phyloP scores from a whole-genome alignment of 2,888 invertebrate species.

The Esperia sulphurella region DNA sequence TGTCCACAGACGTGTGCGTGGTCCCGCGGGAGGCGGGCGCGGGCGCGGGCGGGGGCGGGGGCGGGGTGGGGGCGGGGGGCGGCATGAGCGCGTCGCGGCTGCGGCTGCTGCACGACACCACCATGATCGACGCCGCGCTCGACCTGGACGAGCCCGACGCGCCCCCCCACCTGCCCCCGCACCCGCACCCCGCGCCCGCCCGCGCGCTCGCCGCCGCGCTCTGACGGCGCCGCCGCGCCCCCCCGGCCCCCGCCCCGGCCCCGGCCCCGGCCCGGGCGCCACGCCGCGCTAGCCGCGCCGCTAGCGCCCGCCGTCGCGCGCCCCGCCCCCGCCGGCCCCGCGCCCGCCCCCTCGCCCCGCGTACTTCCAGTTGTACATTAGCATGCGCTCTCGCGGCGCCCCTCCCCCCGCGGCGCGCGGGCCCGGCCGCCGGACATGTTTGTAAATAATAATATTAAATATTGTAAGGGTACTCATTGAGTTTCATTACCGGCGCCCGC shows the following conservation, averaged over 20 bases:
- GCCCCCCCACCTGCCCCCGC: conserved; percentile 38
- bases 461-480: not conserved
- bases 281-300: conserved; percentile 14
- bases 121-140: conserved; percentile 93
- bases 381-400: not conserved
- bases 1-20: conserved; percentile 15
- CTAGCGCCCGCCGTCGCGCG: conserved; percentile 8
- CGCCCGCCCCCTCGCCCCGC: conserved; percentile 2
- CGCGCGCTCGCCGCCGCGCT: conserved; percentile 13
- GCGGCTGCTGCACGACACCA: conserved; percentile 90
- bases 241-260: conserved; percentile 13
- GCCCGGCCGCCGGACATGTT: not conserved
- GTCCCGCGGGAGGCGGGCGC: conserved; percentile 13
- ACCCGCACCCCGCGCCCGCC: conserved; percentile 10
- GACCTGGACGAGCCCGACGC: conserved; percentile 91
- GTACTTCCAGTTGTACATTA: not conserved
- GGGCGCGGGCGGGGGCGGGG: conserved; percentile 10
- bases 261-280: conserved; percentile 8
- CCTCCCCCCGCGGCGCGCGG: not conserved
- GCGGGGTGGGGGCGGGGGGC: conserved; percentile 20
- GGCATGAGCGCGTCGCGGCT: conserved; percentile 85
- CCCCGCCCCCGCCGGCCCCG: conserved; percentile 7
- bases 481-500: not conserved
- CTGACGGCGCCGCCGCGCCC: conserved; percentile 12
- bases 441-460: not conserved